Conservation (phyloP, 2,888 invertebrate genomes). For the Lepidocyrtinus sp. region DNA sequence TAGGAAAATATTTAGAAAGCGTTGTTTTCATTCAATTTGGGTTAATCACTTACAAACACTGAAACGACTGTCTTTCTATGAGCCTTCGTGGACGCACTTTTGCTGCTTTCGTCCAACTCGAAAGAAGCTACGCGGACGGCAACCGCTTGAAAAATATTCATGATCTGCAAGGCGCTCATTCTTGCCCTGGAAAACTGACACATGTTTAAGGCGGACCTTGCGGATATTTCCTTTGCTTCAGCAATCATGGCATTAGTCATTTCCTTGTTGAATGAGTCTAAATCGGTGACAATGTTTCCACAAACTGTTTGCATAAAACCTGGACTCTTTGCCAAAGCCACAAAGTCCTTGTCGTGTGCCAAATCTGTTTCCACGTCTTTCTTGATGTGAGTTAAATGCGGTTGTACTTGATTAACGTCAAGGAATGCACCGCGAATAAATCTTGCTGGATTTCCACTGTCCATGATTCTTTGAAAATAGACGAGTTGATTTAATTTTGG, state of each 20-base stretch:
- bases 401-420: constrained; percentile 26
- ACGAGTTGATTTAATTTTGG: too few relatives aligned
- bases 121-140: too few relatives aligned
- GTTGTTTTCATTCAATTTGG: too few relatives aligned
- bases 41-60: too few relatives aligned
- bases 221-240: constrained; percentile 19
- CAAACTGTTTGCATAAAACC: neutral
- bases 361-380: too few relatives aligned
- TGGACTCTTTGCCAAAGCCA: too few relatives aligned
- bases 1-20: too few relatives aligned
- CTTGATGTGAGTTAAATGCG: too few relatives aligned
- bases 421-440: constrained; percentile 31
- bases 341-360: too few relatives aligned
- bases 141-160: constrained; percentile 16
- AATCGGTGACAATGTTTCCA: neutral
- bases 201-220: constrained; percentile 15
- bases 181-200: constrained; percentile 34
- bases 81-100: too few relatives aligned
- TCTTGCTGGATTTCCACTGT: constrained; percentile 38
- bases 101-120: too few relatives aligned
- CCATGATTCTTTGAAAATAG: constrained; percentile 27
- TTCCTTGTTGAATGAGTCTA: constrained; percentile 9
- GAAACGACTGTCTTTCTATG: too few relatives aligned
- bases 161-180: constrained; percentile 19
- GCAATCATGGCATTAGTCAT: constrained; percentile 14